Evolutionary conservation across 2,113 vertebrate species (phyloP), one percentile per base, ranked within the genome.

Genomic region (Chlamydotis undulata): DNA sequence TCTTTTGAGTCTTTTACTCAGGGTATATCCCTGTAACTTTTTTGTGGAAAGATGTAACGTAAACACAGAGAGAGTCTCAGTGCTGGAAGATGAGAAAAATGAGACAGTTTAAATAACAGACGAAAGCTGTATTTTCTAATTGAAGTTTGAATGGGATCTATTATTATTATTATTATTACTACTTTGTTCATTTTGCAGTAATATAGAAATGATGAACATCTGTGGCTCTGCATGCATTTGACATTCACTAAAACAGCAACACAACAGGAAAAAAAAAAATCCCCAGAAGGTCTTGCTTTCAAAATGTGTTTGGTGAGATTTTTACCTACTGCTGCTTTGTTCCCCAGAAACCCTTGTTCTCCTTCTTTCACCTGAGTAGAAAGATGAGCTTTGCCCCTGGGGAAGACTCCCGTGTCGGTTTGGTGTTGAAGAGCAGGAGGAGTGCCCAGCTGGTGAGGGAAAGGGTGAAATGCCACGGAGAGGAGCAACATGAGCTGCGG

Each of bases 21-120:
- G 19, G 23, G 14, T 7, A 7, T 6, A 41, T 22, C 33, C 35
- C 12, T 22, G 19, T 13, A 22, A 28, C 4, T 0, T 3, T 21
- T 19, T 24, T 31, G 15, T 18, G 43, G 26, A 10, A 16, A 75
- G 55, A 17, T 41, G 9, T 28, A 9, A 28, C 7, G 4, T 17
- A 57, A 57, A 35, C 41, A 31, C 25, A 12, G 25, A 61, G 49
- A 1, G 9, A 39, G 10, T 7, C 9, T 33, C 33, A 47, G 50
- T 22, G 31, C 52, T 75, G 57, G 45, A 37, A 65, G 31, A 33
- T 50, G n/a, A 79, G 43, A 63, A 52, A 68, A 87, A 78, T 41
- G 11, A 29, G 45, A 43, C 9, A 18, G 28, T 41, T 75, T 47
- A 64, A 63, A 19, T 50, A 68, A 64, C 37, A 79, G 61, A 33